Evolutionary conservation across 35 echinoderm and acorn worm genomes (phyloP).

Genomic region (Heliocidaris tuberculata): DNA sequence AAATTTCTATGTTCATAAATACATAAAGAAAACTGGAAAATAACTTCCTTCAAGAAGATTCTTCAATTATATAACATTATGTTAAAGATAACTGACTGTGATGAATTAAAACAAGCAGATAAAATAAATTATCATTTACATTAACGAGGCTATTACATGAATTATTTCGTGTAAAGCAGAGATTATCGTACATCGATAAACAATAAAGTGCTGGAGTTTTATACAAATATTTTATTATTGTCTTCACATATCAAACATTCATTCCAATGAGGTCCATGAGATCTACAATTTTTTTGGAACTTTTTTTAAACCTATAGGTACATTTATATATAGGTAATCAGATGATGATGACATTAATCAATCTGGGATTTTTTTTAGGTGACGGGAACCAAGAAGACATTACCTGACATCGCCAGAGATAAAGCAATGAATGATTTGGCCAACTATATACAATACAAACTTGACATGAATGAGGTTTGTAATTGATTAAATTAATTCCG

Average conservation of each 20-base stretch:
- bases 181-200: too few relatives aligned
- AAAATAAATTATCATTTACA: too few relatives aligned
- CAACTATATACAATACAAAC: constrained; percentile 24
- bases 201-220: background rate
- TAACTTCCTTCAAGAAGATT: too few relatives aligned
- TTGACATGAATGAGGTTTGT: constrained; percentile 35
- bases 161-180: too few relatives aligned
- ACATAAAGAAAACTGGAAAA: too few relatives aligned
- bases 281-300: background rate
- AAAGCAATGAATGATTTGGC: constrained; percentile 13
- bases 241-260: background rate
- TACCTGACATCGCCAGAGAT: constrained; percentile 12
- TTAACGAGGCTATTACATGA: too few relatives aligned
- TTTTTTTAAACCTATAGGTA: background rate
- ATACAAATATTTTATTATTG: background rate
- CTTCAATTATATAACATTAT: too few relatives aligned
- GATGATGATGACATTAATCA: background rate
- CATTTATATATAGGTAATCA: background rate
- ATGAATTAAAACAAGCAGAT: too few relatives aligned
- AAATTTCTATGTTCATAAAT: too few relatives aligned
- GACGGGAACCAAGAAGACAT: background rate
- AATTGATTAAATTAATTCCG: background rate
- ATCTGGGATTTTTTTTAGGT: background rate
- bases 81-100: too few relatives aligned
- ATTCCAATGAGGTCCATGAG: too few relatives aligned